These are phyloP conservation scores for Cyclura pinguis DNA, from an alignment of 2,797 vertebrate species.

Conservation along the genomic window DNA sequence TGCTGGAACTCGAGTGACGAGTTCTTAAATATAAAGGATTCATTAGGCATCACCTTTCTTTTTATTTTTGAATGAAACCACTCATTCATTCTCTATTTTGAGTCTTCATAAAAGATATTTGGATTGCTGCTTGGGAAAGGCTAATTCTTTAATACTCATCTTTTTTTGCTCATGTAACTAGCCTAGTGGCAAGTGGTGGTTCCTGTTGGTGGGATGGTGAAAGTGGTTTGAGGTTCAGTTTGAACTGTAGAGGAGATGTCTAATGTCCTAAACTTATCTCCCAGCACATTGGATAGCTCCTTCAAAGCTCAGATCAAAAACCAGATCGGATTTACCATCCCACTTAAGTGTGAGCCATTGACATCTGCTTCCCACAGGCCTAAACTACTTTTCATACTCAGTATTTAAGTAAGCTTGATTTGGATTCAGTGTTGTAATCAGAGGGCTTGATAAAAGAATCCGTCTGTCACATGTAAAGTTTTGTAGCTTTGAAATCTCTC, in stretches of 20 bases:
- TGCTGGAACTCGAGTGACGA: too few relatives aligned
- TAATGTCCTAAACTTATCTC: too few relatives aligned
- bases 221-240: too few relatives aligned
- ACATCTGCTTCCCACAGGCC: too few relatives aligned
- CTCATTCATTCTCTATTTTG: background rate
- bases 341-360: too few relatives aligned
- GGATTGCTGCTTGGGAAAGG: background rate
- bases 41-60: background rate
- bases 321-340: too few relatives aligned
- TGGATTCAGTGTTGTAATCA: background rate
- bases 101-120: background rate
- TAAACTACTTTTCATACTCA: background rate
- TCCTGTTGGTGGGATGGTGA: too few relatives aligned
- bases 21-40: background rate
- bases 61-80: background rate
- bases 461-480: too few relatives aligned
- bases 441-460: background rate
- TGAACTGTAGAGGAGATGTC: too few relatives aligned
- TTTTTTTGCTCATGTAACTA: background rate
- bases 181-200: too few relatives aligned
- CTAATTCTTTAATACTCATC: background rate
- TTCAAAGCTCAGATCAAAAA: too few relatives aligned
- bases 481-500: background rate
- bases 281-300: too few relatives aligned
- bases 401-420: background rate